These are phyloP conservation scores for Grammomys surdaster DNA, from an alignment of 2,113 vertebrate genomes.

Conservation along the genomic window DNA sequence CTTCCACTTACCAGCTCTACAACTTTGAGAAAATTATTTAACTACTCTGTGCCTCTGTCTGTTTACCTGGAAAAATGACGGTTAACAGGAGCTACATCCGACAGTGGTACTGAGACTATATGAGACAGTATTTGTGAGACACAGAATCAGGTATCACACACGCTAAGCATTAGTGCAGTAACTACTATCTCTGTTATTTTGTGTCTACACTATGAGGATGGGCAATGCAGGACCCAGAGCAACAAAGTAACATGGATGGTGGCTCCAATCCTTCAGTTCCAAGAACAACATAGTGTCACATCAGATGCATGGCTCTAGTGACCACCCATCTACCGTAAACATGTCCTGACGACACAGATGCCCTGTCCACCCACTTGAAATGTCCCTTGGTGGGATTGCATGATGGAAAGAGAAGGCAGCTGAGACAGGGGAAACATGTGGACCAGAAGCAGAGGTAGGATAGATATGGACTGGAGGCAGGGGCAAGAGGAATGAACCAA, in stretches of 20 bases:
- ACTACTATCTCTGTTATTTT: not conserved
- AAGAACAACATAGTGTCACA: not conserved
- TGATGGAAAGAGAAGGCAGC: not conserved
- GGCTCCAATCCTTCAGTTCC: not conserved
- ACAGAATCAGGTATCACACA: not conserved
- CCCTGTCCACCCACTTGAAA: not conserved
- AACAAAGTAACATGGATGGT: not conserved
- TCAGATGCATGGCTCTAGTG: not conserved
- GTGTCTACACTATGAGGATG: not conserved
- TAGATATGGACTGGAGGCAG: not conserved
- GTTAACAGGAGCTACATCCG: not conserved
- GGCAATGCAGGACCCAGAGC: not conserved
- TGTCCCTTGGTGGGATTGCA: not conserved
- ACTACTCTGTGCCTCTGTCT: not conserved
- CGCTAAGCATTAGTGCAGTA: not conserved
- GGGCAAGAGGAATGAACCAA: not conserved
- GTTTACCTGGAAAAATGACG: not conserved
- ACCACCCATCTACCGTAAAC: not conserved
- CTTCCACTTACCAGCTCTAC: constrained; percentile 21
- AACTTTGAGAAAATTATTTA: constrained; percentile 26
- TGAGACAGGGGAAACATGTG: too few species aligned
- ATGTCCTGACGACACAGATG: not conserved
- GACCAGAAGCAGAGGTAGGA: not conserved
- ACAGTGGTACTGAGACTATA: not conserved
- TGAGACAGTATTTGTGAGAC: not conserved